A percentile compares a stretch with the other conserved stretches of the same genome.
phyloP scores from a whole-genome alignment of 2,888 invertebrate genomes.

The Hipparchia semele region DNA sequence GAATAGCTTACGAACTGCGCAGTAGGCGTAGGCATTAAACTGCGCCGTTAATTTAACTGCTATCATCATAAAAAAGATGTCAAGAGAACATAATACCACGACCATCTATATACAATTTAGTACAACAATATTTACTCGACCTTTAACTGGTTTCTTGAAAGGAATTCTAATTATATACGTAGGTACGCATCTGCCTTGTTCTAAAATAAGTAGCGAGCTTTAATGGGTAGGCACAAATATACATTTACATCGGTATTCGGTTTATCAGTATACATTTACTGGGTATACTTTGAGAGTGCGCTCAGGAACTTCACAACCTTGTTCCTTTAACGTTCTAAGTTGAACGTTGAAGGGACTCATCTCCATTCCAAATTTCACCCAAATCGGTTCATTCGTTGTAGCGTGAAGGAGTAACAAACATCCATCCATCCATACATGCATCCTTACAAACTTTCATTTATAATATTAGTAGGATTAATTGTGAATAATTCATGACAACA shows the following conservation, averaged over 20 bases:
- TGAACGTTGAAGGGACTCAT: too few species aligned
- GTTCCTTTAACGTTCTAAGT: too few species aligned
- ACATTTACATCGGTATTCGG: background rate
- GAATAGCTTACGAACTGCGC: background rate
- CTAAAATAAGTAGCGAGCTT: slow-evolving; percentile 12
- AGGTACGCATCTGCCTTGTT: slow-evolving; percentile 16
- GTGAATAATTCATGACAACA: background rate
- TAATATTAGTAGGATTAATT: too few species aligned
- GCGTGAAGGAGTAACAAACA: too few species aligned
- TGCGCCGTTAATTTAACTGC: background rate
- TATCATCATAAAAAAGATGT: slow-evolving; percentile 8
- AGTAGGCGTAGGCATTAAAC: background rate
- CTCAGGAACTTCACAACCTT: too few species aligned
- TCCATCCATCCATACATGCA: too few species aligned
- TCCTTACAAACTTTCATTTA: too few species aligned
- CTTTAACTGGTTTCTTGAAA: slow-evolving; percentile 14
- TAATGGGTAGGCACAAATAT: background rate
- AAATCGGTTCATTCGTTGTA: too few species aligned
- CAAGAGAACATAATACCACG: slow-evolving; percentile 9
- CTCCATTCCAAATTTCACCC: too few species aligned
- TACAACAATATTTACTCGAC: slow-evolving; percentile 1
- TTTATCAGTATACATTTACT: too few species aligned
- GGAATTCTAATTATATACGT: slow-evolving; percentile 16
- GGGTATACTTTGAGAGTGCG: too few species aligned
- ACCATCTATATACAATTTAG: background rate